Evolutionary conservation across 2,888 invertebrate genomes (phyloP).

Genomic region (Nomada hirtipes): DNA sequence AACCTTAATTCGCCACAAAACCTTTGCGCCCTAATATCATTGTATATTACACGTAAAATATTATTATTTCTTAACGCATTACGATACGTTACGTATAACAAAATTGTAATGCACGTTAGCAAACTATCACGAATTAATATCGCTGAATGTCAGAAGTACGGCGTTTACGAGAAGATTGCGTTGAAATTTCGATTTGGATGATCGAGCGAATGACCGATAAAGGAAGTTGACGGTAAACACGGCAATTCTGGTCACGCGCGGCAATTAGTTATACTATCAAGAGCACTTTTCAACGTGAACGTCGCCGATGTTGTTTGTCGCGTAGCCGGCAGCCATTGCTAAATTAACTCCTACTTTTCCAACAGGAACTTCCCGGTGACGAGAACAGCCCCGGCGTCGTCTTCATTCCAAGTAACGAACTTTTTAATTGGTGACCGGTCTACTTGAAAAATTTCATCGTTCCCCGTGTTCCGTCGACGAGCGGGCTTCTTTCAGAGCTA

Average conservation of each 20-base stretch:
- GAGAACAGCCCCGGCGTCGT: slow-evolving; percentile 5
- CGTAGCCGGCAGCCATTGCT: slow-evolving; percentile 17
- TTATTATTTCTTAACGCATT: too few species aligned
- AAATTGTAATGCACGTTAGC: too few species aligned
- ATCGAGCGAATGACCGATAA: slow-evolving; percentile 8
- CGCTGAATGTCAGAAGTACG: background rate
- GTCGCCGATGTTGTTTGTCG: slow-evolving; percentile 22
- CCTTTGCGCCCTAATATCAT: too few species aligned
- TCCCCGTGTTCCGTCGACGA: background rate
- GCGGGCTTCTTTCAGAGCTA: background rate
- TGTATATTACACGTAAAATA: too few species aligned
- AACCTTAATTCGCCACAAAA: too few species aligned
- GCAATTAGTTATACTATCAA: slow-evolving; percentile 38
- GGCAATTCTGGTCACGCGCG: slow-evolving; percentile 30
- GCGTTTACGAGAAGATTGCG: background rate
- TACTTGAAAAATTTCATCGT: slow-evolving; percentile 38
- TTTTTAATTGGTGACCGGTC: slow-evolving; percentile 51
- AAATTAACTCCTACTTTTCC: slow-evolving; percentile 38
- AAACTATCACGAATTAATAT: slow-evolving; percentile 17
- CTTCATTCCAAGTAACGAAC: slow-evolving; percentile 36
- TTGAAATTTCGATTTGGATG: background rate
- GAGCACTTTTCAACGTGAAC: slow-evolving; percentile 15
- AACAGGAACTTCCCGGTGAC: slow-evolving; percentile 21
- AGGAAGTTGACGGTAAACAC: slow-evolving; percentile 6
- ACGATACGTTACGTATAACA: too few species aligned